A percentile compares a stretch with the other conserved stretches of the same genome.
phyloP scores from a whole-genome alignment of 2,797 vertebrate genomes.

The Coracias cyanogaster region DNA sequence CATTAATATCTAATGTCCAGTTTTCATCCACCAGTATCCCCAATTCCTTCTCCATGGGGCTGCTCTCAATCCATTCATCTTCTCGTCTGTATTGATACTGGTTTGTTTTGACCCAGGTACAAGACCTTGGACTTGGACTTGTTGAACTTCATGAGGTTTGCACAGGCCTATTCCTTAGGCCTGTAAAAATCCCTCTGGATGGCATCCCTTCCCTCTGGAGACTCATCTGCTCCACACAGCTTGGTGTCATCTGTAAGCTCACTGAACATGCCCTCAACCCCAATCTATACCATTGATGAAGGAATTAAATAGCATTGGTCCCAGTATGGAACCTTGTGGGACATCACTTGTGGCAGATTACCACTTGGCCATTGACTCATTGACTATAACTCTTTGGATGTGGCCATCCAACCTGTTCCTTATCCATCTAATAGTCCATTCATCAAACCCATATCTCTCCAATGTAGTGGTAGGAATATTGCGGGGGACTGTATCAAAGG shows the following conservation, averaged over 20 bases:
- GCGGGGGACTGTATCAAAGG: background rate
- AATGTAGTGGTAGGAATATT: background rate
- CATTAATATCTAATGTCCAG: background rate
- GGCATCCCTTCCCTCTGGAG: background rate
- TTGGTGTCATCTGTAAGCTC: background rate
- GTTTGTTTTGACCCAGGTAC: background rate
- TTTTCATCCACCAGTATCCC: background rate
- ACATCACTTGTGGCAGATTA: background rate
- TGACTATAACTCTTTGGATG: background rate
- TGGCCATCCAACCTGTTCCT: background rate
- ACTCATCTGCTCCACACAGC: background rate
- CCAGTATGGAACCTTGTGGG: background rate
- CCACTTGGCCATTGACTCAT: background rate
- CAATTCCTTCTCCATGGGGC: background rate
- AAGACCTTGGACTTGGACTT: background rate
- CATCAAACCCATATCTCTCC: background rate
- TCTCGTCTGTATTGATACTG: background rate
- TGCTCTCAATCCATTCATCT: background rate
- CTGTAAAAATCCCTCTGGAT: background rate
- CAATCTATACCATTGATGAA: background rate
- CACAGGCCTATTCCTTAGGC: background rate
- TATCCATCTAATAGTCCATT: background rate
- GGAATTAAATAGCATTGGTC: background rate
- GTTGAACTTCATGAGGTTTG: background rate
- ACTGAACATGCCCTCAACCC: background rate